Percentiles rank a stretch among this genome's conserved stretches.
Conservation (phyloP, 2,888 invertebrate species). For the Epirrhoe tristata region DNA sequence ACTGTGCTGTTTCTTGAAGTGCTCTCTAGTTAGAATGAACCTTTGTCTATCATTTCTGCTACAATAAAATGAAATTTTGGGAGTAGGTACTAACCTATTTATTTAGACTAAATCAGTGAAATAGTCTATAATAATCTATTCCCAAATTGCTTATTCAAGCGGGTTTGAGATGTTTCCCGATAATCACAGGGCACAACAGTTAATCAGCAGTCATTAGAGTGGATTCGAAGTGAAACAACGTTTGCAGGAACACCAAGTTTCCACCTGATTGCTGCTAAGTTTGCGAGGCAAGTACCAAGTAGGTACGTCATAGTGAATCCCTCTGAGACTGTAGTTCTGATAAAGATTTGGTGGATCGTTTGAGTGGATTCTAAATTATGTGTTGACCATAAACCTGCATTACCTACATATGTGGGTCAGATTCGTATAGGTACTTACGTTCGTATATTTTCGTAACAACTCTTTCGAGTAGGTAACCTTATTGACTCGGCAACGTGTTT, state of each 20-base stretch:
- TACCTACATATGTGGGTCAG: no score
- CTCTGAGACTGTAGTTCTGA: constrained; percentile 11
- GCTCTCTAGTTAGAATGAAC: neutral
- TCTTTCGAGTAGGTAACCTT: no score
- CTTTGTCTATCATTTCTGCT: neutral
- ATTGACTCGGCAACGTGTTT: no score
- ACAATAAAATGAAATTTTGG: neutral
- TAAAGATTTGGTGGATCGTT: no score
- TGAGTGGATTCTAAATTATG: no score
- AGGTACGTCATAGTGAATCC: constrained; percentile 49
- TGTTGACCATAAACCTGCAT: no score
- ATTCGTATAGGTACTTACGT: no score
- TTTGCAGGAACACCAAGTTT: constrained; percentile 53
- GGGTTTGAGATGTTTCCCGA: constrained; percentile 27
- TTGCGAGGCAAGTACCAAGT: constrained; percentile 42
- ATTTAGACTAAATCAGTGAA: neutral
- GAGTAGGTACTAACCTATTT: neutral
- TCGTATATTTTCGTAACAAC: no score
- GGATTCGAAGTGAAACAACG: constrained; percentile 42
- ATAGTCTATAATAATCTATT: neutral
- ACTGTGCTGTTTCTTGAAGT: constrained; percentile 3
- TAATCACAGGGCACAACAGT: constrained; percentile 28
- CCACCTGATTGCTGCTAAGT: constrained; percentile 58
- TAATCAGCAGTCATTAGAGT: constrained; percentile 35
- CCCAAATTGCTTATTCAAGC: constrained; percentile 16